phyloP scores from a whole-genome alignment of 2,888 invertebrate species.

The Drosophila greeni region DNA sequence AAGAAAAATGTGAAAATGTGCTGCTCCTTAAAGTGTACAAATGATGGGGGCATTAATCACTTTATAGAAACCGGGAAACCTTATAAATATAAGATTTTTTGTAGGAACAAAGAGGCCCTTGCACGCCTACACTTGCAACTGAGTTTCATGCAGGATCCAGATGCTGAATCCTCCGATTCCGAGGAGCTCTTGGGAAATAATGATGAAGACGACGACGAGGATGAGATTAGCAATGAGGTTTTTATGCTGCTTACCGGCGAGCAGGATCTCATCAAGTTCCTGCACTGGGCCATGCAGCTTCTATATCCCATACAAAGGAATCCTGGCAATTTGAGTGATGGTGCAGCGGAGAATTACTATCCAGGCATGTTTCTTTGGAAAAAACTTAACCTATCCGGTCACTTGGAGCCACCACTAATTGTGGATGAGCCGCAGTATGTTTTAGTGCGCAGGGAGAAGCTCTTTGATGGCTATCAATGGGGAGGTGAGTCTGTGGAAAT shows the following conservation, averaged over 20 bases:
- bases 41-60: constrained; percentile 58
- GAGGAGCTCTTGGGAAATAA: constrained; percentile 26
- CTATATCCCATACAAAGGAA: constrained; percentile 64
- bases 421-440: constrained; percentile 78
- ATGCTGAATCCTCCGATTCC: constrained; percentile 20
- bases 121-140: constrained; percentile 51
- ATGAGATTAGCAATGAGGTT: constrained; percentile 63
- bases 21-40: constrained; percentile 61
- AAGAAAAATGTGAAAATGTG: constrained; percentile 50
- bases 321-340: constrained; percentile 38
- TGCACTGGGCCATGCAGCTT: constrained; percentile 75
- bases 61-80: constrained; percentile 41
- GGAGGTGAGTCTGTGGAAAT: constrained; percentile 52
- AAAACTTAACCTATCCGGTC: constrained; percentile 76
- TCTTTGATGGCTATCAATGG: constrained; percentile 53
- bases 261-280: constrained; percentile 74
- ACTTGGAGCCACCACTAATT: constrained; percentile 73
- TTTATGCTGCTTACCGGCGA: constrained; percentile 73
- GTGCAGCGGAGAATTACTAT: constrained; percentile 65
- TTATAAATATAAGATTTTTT: constrained; percentile 3
- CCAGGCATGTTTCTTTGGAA: constrained; percentile 75
- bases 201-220: constrained; percentile 34
- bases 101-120: constrained; percentile 59
- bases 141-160: constrained; percentile 39
- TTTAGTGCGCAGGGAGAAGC: constrained; percentile 70